These are phyloP conservation scores for Agrilus cyanescens DNA, from an alignment of 2,888 invertebrate genomes.

Conservation along the genomic window DNA sequence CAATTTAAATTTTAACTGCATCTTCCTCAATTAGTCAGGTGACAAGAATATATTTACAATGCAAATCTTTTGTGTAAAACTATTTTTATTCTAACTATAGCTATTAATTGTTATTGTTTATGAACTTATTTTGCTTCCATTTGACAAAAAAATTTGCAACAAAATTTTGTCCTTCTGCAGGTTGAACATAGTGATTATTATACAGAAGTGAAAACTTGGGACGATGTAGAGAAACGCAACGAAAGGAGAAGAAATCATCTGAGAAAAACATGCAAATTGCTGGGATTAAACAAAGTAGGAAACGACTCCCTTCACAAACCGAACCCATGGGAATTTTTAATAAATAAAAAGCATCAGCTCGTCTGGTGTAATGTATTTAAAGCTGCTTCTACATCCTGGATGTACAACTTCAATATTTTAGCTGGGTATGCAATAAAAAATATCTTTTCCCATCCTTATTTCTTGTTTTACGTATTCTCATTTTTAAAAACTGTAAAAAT, in stretches of 20 bases:
- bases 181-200: conserved; percentile 2
- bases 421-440: conserved; percentile 47
- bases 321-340: conserved; percentile 77
- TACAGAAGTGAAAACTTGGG: conserved; percentile 13
- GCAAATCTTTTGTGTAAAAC: no score
- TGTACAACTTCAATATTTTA: conserved; percentile 80
- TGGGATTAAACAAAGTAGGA: conserved; percentile 48
- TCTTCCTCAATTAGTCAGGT: no score
- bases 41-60: no score
- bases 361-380: conserved; percentile 79
- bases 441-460: no score
- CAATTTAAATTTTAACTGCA: not conserved
- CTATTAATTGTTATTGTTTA: no score
- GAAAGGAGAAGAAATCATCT: conserved; percentile 45
- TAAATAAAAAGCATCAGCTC: conserved; percentile 66
- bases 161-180: conserved; percentile 1
- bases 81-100: no score
- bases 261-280: conserved; percentile 45
- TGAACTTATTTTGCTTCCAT: no score
- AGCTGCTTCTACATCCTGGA: conserved; percentile 84
- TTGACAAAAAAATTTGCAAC: no score
- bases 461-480: no score
- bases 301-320: conserved; percentile 52
- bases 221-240: conserved; percentile 48
- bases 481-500: not conserved